These are phyloP conservation scores for Brachypodius melanocephalos DNA, from an alignment of 2,113 vertebrate genomes.

Conservation along the genomic window DNA sequence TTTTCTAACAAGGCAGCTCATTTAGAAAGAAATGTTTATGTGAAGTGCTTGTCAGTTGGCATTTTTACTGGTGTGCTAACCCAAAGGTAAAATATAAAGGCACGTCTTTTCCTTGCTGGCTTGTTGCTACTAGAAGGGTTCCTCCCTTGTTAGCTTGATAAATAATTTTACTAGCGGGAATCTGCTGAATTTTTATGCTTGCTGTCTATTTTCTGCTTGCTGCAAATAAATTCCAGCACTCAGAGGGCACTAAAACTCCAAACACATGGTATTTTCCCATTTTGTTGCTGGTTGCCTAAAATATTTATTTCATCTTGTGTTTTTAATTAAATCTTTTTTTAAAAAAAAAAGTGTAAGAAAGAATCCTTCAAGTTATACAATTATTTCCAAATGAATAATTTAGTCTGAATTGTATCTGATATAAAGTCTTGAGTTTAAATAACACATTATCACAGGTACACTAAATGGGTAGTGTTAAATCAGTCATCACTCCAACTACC, in stretches of 20 bases:
- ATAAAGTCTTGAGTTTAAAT: not conserved
- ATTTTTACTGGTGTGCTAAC: conserved; percentile 90
- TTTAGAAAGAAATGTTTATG: conserved; percentile 88
- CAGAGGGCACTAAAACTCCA: conserved; percentile 91
- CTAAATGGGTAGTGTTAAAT: not conserved
- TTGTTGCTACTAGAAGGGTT: conserved; percentile 90
- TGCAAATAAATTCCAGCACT: conserved; percentile 98
- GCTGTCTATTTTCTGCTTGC: conserved; percentile 95
- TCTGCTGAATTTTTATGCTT: conserved; percentile 94
- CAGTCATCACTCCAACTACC: not conserved
- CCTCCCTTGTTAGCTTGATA: conserved; percentile 98
- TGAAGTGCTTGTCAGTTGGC: conserved; percentile 86
- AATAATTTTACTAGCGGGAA: conserved; percentile 97
- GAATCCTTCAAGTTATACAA: not conserved
- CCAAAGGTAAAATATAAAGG: conserved; percentile 96
- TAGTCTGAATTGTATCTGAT: not conserved
- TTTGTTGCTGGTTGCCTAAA: conserved; percentile 74
- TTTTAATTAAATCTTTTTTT: conserved; percentile 69
- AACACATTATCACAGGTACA: not conserved
- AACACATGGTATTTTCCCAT: conserved; percentile 78
- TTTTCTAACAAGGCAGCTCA: conserved; percentile 80
- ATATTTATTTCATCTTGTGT: conserved; percentile 75
- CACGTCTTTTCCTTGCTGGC: conserved; percentile 85
- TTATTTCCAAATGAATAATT: conserved; percentile 39
- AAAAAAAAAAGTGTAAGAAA: not conserved